Conservation (phyloP, 2,888 invertebrate genomes). For the Mythimna loreyi region DNA sequence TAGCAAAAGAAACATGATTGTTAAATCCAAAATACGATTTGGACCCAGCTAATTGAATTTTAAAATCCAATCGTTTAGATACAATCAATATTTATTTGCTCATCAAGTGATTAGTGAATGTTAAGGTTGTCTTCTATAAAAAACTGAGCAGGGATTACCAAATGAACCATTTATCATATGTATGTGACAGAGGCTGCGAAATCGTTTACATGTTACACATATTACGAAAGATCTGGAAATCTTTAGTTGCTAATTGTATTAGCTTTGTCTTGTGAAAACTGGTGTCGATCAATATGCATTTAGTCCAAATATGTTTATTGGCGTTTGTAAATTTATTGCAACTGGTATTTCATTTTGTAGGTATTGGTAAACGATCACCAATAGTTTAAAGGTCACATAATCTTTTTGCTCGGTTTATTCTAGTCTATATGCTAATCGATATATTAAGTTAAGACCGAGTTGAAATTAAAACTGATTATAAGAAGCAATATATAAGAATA, state of each 20-base stretch:
- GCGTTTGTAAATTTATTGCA: conserved; percentile 1
- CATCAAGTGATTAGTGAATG: conserved; percentile 37
- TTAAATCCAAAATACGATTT: conserved; percentile 6
- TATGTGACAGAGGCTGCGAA: conserved; percentile 33
- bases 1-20: conserved; percentile 3
- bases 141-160: conserved; percentile 40
- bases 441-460: background rate
- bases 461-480: background rate
- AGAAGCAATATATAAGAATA: no score
- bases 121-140: conserved; percentile 13
- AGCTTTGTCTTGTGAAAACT: conserved; percentile 26
- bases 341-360: conserved; percentile 1
- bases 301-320: conserved; percentile 8
- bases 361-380: background rate
- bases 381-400: conserved; percentile 2
- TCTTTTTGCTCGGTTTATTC: no score
- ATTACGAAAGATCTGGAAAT: conserved; percentile 49
- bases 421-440: conserved; percentile 1
- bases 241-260: conserved; percentile 46
- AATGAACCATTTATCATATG: conserved; percentile 29
- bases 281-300: conserved; percentile 15
- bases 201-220: conserved; percentile 26
- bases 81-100: conserved; percentile 34
- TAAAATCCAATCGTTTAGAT: conserved; percentile 36
- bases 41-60: conserved; percentile 24